Conservation (phyloP, 2,113 vertebrate species). For the Notiomystis cincta region DNA sequence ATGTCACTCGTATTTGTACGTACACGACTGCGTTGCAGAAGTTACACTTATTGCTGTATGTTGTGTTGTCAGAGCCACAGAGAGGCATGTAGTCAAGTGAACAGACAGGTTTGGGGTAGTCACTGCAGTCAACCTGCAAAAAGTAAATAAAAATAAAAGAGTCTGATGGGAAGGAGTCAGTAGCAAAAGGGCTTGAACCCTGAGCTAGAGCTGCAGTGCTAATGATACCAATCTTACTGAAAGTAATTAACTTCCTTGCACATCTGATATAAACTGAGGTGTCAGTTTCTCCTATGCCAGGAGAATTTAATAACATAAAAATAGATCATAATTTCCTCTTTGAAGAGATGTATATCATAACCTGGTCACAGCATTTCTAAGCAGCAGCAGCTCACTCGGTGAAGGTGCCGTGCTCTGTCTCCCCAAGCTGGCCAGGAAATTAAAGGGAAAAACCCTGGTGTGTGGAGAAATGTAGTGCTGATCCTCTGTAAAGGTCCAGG, state of each 20-base stretch:
- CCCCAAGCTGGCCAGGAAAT: slow-evolving; percentile 35
- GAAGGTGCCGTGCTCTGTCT: background rate
- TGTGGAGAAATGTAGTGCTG: background rate
- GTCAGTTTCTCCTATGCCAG: background rate
- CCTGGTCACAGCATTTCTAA: background rate
- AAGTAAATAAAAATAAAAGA: background rate
- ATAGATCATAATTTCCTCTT: slow-evolving; percentile 56
- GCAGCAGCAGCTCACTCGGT: background rate
- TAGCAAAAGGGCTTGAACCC: background rate
- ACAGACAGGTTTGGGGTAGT: background rate
- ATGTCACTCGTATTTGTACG: background rate
- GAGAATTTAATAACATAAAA: slow-evolving; percentile 46
- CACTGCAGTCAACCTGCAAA: slow-evolving; percentile 44
- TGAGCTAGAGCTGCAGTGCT: background rate
- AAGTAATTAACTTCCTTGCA: slow-evolving; percentile 24
- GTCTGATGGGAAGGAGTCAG: background rate
- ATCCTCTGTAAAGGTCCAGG: background rate
- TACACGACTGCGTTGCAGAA: slow-evolving; percentile 40
- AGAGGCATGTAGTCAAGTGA: background rate
- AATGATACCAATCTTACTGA: background rate
- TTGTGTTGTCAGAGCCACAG: slow-evolving; percentile 69
- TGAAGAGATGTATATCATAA: background rate
- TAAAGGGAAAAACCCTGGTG: background rate
- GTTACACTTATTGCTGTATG: slow-evolving; percentile 46
- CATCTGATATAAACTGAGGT: background rate